phyloP scores from a whole-genome alignment of 2,113 vertebrate genomes.

The Notothenia rossii region DNA sequence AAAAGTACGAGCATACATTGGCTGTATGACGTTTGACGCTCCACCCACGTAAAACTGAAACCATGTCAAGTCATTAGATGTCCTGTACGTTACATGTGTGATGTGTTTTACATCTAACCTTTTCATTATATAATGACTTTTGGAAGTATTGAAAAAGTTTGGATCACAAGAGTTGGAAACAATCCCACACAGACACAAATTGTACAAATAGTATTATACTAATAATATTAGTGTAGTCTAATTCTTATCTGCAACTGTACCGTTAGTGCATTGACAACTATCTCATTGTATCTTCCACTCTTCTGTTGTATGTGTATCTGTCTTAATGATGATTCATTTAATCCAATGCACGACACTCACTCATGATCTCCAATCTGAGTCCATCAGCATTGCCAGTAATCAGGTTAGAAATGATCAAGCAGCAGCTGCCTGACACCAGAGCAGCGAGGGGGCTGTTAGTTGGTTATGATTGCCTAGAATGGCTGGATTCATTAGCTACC shows the following conservation, averaged over 20 bases:
- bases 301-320: neutral
- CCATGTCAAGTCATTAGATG: too few species aligned
- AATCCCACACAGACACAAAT: too few species aligned
- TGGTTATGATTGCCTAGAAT: constrained; percentile 69
- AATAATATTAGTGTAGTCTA: too few species aligned
- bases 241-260: too few species aligned
- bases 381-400: constrained; percentile 60
- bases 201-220: too few species aligned
- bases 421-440: constrained; percentile 37
- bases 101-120: too few species aligned
- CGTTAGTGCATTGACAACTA: neutral
- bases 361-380: constrained; percentile 44
- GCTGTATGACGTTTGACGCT: neutral
- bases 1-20: too few species aligned
- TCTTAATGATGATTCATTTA: constrained; percentile 30
- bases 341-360: constrained; percentile 40
- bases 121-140: too few species aligned
- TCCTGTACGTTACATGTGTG: too few species aligned
- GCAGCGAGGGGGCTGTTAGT: constrained; percentile 61
- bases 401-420: constrained; percentile 63
- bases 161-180: too few species aligned
- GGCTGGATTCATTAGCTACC: constrained; percentile 73
- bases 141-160: too few species aligned
- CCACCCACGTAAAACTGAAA: neutral
- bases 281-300: constrained; percentile 13